A percentile compares a stretch with the other conserved stretches of the same genome.
Evolutionary conservation across 2,797 vertebrate species (phyloP).

Genomic region (Argentina silus): DNA sequence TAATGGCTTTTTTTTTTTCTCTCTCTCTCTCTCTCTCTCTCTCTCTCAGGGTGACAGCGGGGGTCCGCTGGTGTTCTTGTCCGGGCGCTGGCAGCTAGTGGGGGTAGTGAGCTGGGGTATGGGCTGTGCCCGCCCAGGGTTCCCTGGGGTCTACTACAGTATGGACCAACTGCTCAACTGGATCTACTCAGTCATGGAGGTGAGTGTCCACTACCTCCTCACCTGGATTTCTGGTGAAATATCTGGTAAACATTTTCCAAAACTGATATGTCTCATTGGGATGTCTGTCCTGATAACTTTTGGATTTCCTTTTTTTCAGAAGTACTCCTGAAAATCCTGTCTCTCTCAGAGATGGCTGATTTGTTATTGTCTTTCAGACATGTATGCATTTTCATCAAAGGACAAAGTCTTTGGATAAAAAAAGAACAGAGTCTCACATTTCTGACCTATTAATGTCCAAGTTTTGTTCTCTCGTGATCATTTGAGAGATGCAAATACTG

Average conservation of each 20-base stretch:
- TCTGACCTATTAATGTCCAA: background rate
- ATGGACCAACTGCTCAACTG: constrained; percentile 84
- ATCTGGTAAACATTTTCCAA: no score
- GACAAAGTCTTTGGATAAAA: background rate
- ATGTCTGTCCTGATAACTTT: background rate
- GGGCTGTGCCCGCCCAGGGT: constrained; percentile 81
- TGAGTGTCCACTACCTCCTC: constrained; percentile 50
- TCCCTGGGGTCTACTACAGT: constrained; percentile 86
- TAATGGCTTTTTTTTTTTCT: background rate
- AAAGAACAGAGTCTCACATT: background rate
- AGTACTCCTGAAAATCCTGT: constrained; percentile 18
- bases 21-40: constrained; percentile 10
- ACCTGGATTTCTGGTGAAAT: no score
- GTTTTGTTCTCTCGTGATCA: background rate
- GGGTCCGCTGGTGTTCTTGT: constrained; percentile 83
- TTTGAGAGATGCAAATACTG: background rate
- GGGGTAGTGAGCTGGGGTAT: constrained; percentile 94
- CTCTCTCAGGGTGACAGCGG: constrained; percentile 89
- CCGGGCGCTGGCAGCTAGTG: constrained; percentile 72
- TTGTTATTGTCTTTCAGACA: background rate
- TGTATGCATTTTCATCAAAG: background rate
- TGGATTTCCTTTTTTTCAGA: constrained; percentile 15
- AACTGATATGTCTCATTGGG: background rate
- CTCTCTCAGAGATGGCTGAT: background rate
- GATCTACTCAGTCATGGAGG: constrained; percentile 83